Evolutionary conservation across 2,888 invertebrate species (phyloP).

Genomic region (Agriopis aurantiaria): DNA sequence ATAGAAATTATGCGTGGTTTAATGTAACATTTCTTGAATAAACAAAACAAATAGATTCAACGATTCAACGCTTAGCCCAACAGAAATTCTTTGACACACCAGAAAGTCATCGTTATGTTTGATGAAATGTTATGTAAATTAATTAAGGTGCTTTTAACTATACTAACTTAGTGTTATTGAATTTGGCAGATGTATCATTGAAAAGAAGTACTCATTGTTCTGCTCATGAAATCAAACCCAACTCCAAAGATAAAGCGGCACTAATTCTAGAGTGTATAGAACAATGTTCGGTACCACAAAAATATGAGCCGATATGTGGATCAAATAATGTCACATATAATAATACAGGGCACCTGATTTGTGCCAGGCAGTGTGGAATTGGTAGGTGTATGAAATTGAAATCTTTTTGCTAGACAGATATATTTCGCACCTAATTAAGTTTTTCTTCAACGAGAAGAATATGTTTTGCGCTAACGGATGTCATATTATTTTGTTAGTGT

Average conservation of each 20-base stretch:
- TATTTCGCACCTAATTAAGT: background rate
- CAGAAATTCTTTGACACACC: background rate
- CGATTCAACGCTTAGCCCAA: background rate
- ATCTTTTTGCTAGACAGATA: background rate
- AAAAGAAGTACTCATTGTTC: conserved; percentile 12
- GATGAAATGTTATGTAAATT: background rate
- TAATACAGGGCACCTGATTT: conserved; percentile 44
- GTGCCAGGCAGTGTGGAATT: conserved; percentile 47
- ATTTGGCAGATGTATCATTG: conserved; percentile 22
- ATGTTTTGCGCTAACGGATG: background rate
- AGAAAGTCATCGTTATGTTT: background rate
- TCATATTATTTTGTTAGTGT: too few species aligned
- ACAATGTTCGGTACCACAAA: conserved; percentile 22
- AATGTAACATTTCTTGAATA: background rate
- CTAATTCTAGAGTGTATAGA: conserved; percentile 23
- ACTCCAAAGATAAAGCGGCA: background rate
- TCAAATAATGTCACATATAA: conserved; percentile 46
- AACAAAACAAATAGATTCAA: too few species aligned
- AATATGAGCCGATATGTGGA: conserved; percentile 49
- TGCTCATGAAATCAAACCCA: background rate
- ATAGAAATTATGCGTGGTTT: background rate
- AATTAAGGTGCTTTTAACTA: background rate
- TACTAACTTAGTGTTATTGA: background rate
- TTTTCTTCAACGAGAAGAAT: background rate
- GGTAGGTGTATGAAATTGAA: conserved; percentile 42